A percentile compares a stretch with the other conserved stretches of the same genome.
phyloP scores from a whole-genome alignment of 2,888 invertebrate species.

The Imbricaverruca yamaguchii region DNA sequence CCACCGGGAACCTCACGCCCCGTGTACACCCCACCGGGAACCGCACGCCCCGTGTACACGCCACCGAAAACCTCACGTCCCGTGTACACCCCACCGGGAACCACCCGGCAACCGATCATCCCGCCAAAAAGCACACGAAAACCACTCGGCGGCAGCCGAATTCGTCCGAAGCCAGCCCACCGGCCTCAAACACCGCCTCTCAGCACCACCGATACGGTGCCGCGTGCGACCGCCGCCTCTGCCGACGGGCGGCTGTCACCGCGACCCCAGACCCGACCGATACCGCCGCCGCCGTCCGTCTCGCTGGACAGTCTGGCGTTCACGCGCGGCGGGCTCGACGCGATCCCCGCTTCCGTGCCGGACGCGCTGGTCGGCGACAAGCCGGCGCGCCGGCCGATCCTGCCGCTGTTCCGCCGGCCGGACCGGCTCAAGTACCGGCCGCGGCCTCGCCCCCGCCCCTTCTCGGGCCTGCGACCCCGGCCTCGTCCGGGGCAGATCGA shows the following conservation, averaged over 20 bases:
- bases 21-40: too few species aligned
- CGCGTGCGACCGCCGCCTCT: background rate
- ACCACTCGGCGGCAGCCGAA: background rate
- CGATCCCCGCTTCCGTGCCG: background rate
- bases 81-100: background rate
- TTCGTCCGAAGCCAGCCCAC: background rate
- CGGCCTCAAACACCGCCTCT: background rate
- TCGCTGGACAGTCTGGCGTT: slow-evolving; percentile 38
- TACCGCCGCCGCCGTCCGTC: slow-evolving; percentile 41
- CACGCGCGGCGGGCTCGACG: background rate
- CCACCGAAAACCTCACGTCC: background rate
- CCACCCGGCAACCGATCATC: background rate
- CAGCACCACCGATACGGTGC: background rate
- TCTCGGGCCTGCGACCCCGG: slow-evolving; percentile 23
- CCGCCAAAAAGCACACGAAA: background rate
- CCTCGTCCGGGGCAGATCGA: slow-evolving; percentile 27
- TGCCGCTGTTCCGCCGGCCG: slow-evolving; percentile 22
- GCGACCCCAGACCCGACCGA: background rate
- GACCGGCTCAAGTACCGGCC: slow-evolving; percentile 23
- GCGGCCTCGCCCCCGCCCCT: slow-evolving; percentile 31
- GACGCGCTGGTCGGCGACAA: slow-evolving; percentile 2
- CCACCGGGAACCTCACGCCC: too few species aligned
- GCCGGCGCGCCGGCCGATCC: background rate
- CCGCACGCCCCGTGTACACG: background rate
- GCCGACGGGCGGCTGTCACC: background rate